Evolutionary conservation across 1,140 invertebrate genomes (phyloP).

Genomic region (Bombus fervidus): DNA sequence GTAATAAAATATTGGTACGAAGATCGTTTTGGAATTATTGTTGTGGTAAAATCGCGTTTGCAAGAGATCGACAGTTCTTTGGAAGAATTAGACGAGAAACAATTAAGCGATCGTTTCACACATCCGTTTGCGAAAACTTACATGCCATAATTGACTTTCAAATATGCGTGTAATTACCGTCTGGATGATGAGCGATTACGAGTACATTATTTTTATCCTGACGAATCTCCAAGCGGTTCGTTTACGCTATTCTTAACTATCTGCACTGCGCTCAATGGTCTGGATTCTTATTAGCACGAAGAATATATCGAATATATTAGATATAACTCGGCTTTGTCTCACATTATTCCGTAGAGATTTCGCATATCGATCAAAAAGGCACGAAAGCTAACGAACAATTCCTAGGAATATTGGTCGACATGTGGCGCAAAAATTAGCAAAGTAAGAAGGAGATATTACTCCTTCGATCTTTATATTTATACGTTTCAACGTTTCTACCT

Average conservation of each 20-base stretch:
- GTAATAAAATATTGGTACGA: no score
- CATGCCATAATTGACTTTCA: background rate
- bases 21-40: background rate
- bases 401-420: no score
- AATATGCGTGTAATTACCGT: background rate
- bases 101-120: background rate
- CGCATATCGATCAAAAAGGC: background rate
- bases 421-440: background rate
- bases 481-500: background rate
- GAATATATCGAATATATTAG: no score
- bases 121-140: background rate
- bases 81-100: background rate
- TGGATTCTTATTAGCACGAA: background rate
- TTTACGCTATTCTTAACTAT: background rate
- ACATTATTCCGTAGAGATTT: no score
- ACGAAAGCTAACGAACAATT: background rate
- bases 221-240: background rate
- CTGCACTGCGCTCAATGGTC: background rate
- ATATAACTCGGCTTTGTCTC: no score
- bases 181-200: background rate
- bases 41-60: background rate
- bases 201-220: background rate
- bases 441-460: background rate
- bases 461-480: no score
- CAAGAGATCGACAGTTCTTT: background rate